These are phyloP conservation scores for Xylocopa sonorina DNA, from an alignment of 1,140 invertebrate species.

Conservation along the genomic window DNA sequence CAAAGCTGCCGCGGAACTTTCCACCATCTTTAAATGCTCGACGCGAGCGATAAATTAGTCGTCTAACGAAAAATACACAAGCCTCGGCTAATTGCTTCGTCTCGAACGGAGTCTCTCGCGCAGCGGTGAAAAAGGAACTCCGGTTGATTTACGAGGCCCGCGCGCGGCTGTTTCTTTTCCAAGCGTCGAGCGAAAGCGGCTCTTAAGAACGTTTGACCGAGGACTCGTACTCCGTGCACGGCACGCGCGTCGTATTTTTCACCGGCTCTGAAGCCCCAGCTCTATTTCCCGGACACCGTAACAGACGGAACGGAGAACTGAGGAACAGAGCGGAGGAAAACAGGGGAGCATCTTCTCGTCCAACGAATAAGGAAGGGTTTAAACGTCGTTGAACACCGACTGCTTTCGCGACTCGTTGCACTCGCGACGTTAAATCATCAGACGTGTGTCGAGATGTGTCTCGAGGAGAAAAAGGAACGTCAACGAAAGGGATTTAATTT, in stretches of 20 bases:
- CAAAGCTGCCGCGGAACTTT: rapidly evolving
- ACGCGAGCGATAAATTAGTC: slow-evolving; percentile 15
- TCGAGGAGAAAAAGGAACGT: no score
- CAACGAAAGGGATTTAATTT: no score
- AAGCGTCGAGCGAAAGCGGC: neutral
- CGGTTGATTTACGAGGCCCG: neutral
- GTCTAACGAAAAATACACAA: slow-evolving; percentile 51
- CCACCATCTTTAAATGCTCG: no score
- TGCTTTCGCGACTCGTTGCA: neutral
- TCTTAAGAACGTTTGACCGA: neutral
- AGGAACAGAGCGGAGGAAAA: no score
- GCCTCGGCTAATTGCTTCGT: slow-evolving; percentile 20
- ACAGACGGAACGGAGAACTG: neutral
- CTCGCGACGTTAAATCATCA: neutral
- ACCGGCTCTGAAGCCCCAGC: neutral
- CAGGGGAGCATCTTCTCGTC: neutral
- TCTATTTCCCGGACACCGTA: neutral
- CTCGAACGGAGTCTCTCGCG: neutral
- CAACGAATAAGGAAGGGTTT: neutral
- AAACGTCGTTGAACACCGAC: neutral
- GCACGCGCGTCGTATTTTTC: slow-evolving; percentile 32
- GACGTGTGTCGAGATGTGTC: no score
- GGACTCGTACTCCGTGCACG: neutral
- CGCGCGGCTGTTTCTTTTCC: neutral
- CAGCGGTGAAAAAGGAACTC: neutral